A percentile compares a stretch with the other conserved stretches of the same genome.
Evolutionary conservation across 2,113 vertebrate genomes (phyloP).

Genomic region (Halcyon senegalensis): DNA sequence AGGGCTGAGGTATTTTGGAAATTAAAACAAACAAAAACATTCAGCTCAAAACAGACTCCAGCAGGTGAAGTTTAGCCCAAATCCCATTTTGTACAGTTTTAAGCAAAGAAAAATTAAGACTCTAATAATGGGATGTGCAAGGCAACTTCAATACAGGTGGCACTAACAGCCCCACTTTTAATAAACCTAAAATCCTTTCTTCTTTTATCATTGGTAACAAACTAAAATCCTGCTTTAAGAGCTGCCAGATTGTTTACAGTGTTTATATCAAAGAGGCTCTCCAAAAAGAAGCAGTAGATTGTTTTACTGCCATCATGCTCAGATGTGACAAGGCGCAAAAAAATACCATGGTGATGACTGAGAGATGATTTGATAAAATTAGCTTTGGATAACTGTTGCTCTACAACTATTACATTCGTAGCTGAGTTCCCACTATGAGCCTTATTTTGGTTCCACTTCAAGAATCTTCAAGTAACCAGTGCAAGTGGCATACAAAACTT

Average conservation of each 20-base stretch:
- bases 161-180: neutral
- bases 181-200: neutral
- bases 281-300: neutral
- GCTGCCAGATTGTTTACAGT: neutral
- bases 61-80: neutral
- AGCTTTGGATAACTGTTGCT: neutral
- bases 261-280: neutral
- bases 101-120: neutral
- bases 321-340: neutral
- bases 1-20: neutral
- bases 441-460: neutral
- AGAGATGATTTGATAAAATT: slow-evolving; percentile 26
- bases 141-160: neutral
- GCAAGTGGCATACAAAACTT: neutral
- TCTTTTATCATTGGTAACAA: neutral
- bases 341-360: slow-evolving; percentile 9
- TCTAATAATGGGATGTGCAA: neutral
- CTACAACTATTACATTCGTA: neutral
- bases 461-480: neutral
- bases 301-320: neutral
- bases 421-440: neutral
- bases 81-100: neutral
- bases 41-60: neutral
- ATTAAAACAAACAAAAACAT: neutral
- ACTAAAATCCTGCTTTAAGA: neutral